phyloP scores from a whole-genome alignment of 1,140 invertebrate species.

The Drosophila tsacasi region DNA sequence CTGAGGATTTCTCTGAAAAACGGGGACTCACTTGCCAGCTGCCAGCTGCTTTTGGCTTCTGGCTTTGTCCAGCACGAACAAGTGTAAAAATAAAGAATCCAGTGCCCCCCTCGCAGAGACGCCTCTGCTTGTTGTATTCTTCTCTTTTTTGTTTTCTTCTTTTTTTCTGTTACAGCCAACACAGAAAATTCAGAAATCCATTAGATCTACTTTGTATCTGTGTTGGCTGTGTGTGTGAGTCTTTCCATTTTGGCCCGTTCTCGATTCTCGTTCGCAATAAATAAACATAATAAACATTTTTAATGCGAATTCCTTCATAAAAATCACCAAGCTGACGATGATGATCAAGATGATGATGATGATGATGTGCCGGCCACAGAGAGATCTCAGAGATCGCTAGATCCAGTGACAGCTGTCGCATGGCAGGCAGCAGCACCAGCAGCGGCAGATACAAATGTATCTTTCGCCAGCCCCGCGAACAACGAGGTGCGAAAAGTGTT shows the following conservation, averaged over 20 bases:
- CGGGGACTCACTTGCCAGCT: constrained; percentile 2
- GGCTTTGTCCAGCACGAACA: constrained; percentile 20
- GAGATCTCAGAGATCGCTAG: constrained; percentile 13
- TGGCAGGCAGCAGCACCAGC: constrained; percentile 33
- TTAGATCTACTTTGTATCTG: constrained; percentile 58
- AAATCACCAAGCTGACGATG: constrained; percentile 64
- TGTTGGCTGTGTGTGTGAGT: constrained; percentile 23
- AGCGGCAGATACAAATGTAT: constrained; percentile 28
- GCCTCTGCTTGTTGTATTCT: constrained; percentile 19
- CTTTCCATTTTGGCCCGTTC: constrained; percentile 69
- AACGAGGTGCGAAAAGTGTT: constrained; percentile 74
- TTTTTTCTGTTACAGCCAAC: constrained; percentile 41
- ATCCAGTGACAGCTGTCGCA: constrained; percentile 74
- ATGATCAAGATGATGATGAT: constrained; percentile 30
- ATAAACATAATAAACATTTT: constrained; percentile 83
- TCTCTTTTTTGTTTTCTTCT: background rate
- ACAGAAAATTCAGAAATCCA: constrained; percentile 59
- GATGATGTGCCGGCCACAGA: constrained; percentile 23
- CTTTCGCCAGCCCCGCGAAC: constrained; percentile 37
- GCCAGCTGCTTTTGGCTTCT: constrained; percentile 25
- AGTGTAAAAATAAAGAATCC: constrained; percentile 25
- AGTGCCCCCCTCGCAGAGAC: background rate
- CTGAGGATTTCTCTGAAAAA: constrained; percentile 37
- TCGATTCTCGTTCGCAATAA: constrained; percentile 77
- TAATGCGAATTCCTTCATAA: constrained; percentile 81